These are phyloP conservation scores for Rhamnusium bicolor DNA, from an alignment of 2,888 invertebrate species.

Conservation along the genomic window DNA sequence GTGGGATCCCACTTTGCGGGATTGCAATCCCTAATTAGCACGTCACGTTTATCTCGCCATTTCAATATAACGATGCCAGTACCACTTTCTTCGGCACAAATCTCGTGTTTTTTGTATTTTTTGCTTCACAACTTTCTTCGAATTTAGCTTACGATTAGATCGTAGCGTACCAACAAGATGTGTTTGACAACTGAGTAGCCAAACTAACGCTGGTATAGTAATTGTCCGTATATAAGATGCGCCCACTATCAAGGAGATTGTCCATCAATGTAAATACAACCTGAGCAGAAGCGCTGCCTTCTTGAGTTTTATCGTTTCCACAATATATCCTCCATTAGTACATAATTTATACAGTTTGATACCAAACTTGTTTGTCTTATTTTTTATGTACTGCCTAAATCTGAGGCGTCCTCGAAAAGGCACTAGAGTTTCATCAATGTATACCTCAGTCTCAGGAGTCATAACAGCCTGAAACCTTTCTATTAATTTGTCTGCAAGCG, in stretches of 20 bases:
- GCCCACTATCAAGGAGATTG: not conserved
- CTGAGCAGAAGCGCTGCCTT: not conserved
- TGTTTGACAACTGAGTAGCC: constrained; percentile 3
- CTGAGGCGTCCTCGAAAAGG: constrained; percentile 8
- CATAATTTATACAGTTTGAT: constrained; percentile 27
- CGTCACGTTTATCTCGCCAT: constrained; percentile 56
- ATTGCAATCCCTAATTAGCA: too few relatives aligned
- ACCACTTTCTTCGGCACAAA: not conserved
- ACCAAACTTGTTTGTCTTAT: not conserved
- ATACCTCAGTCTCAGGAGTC: not conserved
- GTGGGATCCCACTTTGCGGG: too few relatives aligned
- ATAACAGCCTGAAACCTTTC: constrained; percentile 2
- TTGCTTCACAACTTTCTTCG: not conserved
- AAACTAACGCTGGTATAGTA: constrained; percentile 20
- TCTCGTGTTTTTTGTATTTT: not conserved
- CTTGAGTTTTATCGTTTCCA: not conserved
- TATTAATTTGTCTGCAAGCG: not conserved
- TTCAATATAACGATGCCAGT: constrained; percentile 51
- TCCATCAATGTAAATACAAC: not conserved
- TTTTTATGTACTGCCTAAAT: constrained; percentile 21
- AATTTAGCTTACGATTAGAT: constrained; percentile 16
- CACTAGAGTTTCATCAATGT: constrained; percentile 5
- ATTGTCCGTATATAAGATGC: constrained; percentile 15
- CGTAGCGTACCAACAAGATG: constrained; percentile 24
- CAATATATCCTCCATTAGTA: constrained; percentile 11